Conservation (phyloP, 2,113 vertebrate species). For the Urocynchramus pylzowi region DNA sequence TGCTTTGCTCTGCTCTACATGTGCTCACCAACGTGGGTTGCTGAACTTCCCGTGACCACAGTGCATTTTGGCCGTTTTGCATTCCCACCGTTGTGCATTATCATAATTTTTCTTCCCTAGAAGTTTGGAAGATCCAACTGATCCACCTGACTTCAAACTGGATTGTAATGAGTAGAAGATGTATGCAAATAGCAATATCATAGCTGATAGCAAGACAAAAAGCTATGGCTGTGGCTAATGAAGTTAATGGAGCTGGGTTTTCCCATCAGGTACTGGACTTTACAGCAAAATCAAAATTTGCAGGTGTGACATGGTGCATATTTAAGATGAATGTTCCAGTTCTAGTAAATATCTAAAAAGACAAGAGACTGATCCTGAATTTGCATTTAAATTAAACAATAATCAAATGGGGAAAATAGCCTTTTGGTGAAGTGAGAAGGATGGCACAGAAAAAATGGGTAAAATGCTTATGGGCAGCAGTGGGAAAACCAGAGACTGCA, state of each 20-base stretch:
- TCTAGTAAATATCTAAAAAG: background rate
- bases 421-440: background rate
- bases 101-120: background rate
- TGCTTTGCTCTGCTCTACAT: background rate
- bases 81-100: background rate
- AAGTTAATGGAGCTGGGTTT: background rate
- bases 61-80: accelerated
- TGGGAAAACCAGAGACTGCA: background rate
- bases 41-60: background rate
- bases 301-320: background rate
- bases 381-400: background rate
- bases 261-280: background rate
- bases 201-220: background rate
- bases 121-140: background rate
- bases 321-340: background rate
- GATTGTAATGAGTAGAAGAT: background rate
- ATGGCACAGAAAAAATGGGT: background rate
- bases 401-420: background rate
- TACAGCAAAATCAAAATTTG: background rate
- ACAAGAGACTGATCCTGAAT: background rate
- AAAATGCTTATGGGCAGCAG: background rate
- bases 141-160: background rate
- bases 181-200: background rate
- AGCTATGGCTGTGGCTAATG: background rate
- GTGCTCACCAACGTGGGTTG: background rate